Base-by-base conservation (phyloP, 23 tunicate species). In the Trididemnum clinides region DNA sequence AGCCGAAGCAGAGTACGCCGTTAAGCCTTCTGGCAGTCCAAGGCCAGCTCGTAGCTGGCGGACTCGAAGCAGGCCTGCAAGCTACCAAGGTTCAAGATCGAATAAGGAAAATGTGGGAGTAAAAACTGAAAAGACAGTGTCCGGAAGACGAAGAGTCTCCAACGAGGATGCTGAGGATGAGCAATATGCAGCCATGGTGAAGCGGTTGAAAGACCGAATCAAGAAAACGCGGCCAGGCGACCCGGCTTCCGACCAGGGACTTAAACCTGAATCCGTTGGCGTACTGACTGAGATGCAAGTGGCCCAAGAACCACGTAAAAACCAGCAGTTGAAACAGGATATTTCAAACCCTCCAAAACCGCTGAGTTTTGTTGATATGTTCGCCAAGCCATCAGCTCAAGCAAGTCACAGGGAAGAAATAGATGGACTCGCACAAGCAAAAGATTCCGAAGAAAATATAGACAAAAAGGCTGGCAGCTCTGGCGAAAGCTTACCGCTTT, bases 281-380 rank as follows among this genome's bases (percentile, higher is more conserved):
- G n/a, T n/a, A n/a, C n/a, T n/a, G n/a, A n/a, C n/a, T n/a, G n/a
- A n/a, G n/a, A n/a, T n/a, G n/a, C n/a, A n/a, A n/a, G n/a, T n/a
- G n/a, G n/a, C n/a, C n/a, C n/a, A n/a, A n/a, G n/a, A n/a, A n/a
- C n/a, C n/a, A n/a, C n/a, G n/a, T n/a, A n/a, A n/a, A n/a, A n/a
- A n/a, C n/a, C n/a, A n/a, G n/a, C n/a, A n/a, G n/a, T n/a, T n/a
- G n/a, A n/a, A n/a, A n/a, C n/a, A n/a, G n/a, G n/a, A n/a, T n/a
- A n/a, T n/a, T n/a, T n/a, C n/a, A n/a, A n/a, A n/a, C n/a, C n/a
- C n/a, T n/a, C n/a, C n/a, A n/a, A n/a, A n/a, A n/a, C n/a, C n/a
- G n/a, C n/a, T n/a, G n/a, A 86, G 90, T 50, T 64, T 86, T 64
- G 84, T 86, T 1, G 78, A 64, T 33, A 77, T 86, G 90, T 86